Evolutionary conservation across 2,797 vertebrate species (phyloP).

Genomic region (Enteromius viviparus): DNA sequence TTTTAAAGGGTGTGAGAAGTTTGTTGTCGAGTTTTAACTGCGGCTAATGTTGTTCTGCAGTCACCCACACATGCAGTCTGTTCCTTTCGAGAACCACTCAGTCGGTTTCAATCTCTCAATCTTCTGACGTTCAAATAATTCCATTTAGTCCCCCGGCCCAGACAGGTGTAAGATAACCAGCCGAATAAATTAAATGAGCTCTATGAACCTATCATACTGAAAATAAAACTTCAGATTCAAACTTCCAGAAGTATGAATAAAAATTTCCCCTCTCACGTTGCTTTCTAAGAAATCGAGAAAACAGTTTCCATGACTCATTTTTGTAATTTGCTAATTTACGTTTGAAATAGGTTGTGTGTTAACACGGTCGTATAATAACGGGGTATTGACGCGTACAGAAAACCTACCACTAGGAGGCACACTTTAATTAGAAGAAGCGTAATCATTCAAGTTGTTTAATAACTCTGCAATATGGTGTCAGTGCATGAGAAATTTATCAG

Average conservation of each 20-base stretch:
- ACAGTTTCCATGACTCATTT: constrained; percentile 26
- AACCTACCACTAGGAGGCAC: constrained; percentile 28
- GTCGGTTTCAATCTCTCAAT: not conserved
- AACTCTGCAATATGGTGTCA: not conserved
- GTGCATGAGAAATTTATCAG: not conserved
- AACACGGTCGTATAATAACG: not conserved
- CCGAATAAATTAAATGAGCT: not conserved
- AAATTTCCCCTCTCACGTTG: not conserved
- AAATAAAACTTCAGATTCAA: not conserved
- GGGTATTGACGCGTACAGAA: not conserved
- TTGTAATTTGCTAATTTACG: not conserved
- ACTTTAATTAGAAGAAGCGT: not conserved
- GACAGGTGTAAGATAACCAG: not conserved
- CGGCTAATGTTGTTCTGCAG: constrained; percentile 57
- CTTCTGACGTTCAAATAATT: not conserved
- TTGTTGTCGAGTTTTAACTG: not conserved
- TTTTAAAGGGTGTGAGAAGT: constrained; percentile 50
- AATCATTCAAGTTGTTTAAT: not conserved
- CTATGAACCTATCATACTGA: not conserved
- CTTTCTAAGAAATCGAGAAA: constrained; percentile 31
- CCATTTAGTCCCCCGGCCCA: not conserved
- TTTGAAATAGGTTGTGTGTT: not conserved
- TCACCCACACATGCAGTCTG: constrained; percentile 54
- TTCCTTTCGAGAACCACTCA: not conserved
- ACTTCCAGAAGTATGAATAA: not conserved